Percentiles rank a stretch among this genome's conserved stretches.
Evolutionary conservation across 2,113 vertebrate genomes (phyloP).

Genomic region (Lepidothrix coronata): DNA sequence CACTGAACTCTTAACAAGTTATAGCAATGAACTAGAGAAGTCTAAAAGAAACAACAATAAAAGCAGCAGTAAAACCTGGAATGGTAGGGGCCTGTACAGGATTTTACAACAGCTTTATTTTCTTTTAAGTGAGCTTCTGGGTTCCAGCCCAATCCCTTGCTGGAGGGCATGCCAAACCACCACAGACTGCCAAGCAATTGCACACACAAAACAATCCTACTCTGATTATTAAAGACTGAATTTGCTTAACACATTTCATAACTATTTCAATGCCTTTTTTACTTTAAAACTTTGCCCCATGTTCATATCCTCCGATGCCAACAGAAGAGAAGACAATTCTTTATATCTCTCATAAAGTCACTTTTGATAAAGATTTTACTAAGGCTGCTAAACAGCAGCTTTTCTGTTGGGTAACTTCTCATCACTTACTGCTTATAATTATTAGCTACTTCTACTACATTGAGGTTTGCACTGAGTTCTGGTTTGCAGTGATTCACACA

Average conservation of each 20-base stretch:
- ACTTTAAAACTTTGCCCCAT: background rate
- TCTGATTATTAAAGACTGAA: background rate
- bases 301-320: background rate
- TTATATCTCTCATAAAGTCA: background rate
- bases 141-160: background rate
- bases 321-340: background rate
- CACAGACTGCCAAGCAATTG: background rate
- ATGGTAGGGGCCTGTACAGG: background rate
- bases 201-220: background rate
- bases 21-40: background rate
- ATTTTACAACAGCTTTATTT: background rate
- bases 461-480: background rate
- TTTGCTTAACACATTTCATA: background rate
- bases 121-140: background rate
- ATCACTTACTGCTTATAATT: background rate
- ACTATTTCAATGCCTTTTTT: background rate
- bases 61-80: background rate
- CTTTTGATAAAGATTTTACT: background rate
- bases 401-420: background rate
- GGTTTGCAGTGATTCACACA: background rate
- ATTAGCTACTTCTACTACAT: background rate
- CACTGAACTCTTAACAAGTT: accelerated
- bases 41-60: background rate
- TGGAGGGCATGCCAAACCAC: background rate
- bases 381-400: background rate